Percentiles rank a stretch among this genome's conserved stretches.
Evolutionary conservation across 2,888 invertebrate species (phyloP).

Genomic region (Ophonus ardosiacus): DNA sequence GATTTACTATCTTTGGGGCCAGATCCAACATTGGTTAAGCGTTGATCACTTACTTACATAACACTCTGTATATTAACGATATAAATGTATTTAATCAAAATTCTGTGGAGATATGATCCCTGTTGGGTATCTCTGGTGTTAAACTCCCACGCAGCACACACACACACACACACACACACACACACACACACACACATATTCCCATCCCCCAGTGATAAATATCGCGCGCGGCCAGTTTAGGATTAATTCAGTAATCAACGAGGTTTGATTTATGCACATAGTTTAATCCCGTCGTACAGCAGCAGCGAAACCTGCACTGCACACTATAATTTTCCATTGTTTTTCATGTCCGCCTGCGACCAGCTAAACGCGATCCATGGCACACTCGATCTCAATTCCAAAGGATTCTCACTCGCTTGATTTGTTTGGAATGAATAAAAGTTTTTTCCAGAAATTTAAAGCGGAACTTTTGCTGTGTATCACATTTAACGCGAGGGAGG

Average conservation of each 20-base stretch:
- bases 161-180: neutral
- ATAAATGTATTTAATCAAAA: no score
- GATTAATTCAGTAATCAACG: constrained; percentile 61
- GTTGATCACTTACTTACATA: no score
- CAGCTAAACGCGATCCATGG: neutral
- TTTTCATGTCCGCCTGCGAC: constrained; percentile 24
- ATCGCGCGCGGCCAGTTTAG: constrained; percentile 55
- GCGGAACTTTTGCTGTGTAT: neutral
- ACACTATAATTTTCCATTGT: constrained; percentile 47
- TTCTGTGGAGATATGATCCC: neutral
- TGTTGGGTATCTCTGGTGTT: neutral
- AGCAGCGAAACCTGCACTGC: constrained; percentile 6
- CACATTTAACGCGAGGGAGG: neutral
- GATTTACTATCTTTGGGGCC: no score
- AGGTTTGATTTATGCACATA: constrained; percentile 51
- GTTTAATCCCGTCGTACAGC: constrained; percentile 47
- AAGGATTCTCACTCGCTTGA: neutral
- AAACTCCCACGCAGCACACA: neutral
- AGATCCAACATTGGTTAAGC: no score
- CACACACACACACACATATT: neutral
- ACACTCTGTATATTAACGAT: no score
- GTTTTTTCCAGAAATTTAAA: neutral
- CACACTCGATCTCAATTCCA: constrained; percentile 14
- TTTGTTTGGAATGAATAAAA: constrained; percentile 25
- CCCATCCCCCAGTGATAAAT: constrained; percentile 23